These are phyloP conservation scores for Melopsittacus undulatus DNA, from an alignment of 2,797 vertebrate species.

Conservation along the genomic window DNA sequence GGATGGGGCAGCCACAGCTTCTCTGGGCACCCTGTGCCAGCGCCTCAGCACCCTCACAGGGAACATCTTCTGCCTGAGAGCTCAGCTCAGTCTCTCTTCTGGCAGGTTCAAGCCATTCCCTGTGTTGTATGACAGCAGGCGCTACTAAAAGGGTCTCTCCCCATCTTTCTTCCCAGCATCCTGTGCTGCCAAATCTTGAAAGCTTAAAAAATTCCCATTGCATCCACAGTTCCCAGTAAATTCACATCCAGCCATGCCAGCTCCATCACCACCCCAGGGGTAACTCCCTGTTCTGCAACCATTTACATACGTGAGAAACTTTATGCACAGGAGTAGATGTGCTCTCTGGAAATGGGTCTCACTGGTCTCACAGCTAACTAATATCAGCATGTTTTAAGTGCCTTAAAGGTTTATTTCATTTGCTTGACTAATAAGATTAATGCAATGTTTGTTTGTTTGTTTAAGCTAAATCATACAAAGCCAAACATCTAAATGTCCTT, in stretches of 20 bases:
- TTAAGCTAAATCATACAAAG: conserved; percentile 48
- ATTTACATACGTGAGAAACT: rapidly evolving
- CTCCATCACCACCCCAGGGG: not conserved
- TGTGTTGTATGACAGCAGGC: no score
- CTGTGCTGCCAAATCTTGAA: not conserved
- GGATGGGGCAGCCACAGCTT: no score
- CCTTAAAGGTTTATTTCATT: conserved; percentile 68
- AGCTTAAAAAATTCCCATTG: not conserved
- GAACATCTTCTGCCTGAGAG: not conserved
- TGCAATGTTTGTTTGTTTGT: conserved; percentile 28
- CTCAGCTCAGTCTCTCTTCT: not conserved
- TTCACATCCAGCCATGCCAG: not conserved
- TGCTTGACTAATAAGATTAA: conserved; percentile 56
- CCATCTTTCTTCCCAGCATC: not conserved
- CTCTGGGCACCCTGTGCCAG: no score
- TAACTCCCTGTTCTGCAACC: not conserved
- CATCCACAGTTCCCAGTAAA: not conserved
- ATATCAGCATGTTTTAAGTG: conserved; percentile 1
- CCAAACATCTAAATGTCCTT: conserved; percentile 27
- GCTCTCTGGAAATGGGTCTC: not conserved
- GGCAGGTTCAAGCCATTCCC: not conserved
- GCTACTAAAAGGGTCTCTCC: not conserved
- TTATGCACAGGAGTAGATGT: rapidly evolving
- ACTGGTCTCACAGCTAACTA: not conserved
- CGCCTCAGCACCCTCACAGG: not conserved